These are phyloP conservation scores for Emys orbicularis DNA, from an alignment of 2,797 vertebrate species.

Conservation along the genomic window DNA sequence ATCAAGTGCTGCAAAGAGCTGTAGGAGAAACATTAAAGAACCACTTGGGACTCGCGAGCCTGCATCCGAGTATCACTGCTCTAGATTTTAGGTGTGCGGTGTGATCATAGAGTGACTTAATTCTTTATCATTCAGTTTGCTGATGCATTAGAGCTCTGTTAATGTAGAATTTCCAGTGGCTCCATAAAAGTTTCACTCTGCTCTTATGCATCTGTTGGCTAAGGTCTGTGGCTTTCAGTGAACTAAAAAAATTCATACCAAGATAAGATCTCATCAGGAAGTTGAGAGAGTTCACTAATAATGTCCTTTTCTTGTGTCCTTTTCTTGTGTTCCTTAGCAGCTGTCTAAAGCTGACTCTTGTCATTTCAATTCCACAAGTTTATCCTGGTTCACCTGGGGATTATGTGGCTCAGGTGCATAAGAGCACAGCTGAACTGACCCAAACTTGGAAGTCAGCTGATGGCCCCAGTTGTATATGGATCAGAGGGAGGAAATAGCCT, in stretches of 20 bases:
- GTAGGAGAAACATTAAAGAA: not conserved
- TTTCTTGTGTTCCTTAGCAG: not conserved
- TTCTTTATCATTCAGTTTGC: not conserved
- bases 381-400: not conserved
- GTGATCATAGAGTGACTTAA: not conserved
- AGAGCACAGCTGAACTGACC: not conserved
- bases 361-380: not conserved
- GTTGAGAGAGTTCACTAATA: rapidly evolving
- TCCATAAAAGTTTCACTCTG: constrained; percentile 19
- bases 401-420: not conserved
- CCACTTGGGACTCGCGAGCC: not conserved
- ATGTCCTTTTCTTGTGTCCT: not conserved
- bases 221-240: constrained; percentile 22
- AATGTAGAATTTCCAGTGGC: constrained; percentile 56
- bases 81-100: not conserved
- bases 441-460: not conserved
- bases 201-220: not conserved
- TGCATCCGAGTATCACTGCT: not conserved
- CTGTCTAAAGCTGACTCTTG: not conserved
- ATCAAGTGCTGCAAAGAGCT: not conserved
- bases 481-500: not conserved
- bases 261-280: constrained; percentile 1
- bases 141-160: not conserved
- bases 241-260: not conserved
- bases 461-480: not conserved